Conservation (phyloP, 2,888 invertebrate genomes). For the Lithosia quadra region DNA sequence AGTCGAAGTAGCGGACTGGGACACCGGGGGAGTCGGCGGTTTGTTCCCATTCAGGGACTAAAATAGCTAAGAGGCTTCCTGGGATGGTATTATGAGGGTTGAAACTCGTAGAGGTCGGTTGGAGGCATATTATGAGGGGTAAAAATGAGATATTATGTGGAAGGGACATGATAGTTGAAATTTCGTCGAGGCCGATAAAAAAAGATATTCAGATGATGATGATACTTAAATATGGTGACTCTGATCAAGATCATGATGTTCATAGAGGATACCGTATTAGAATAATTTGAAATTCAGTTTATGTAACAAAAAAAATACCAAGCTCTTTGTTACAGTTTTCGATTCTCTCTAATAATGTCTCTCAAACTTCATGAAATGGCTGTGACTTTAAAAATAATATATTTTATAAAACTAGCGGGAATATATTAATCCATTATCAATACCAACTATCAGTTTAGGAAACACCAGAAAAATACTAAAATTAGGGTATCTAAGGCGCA, state of each 20-base stretch:
- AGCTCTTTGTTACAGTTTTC: not conserved
- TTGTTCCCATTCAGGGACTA: slow-evolving; percentile 85
- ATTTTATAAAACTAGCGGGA: not conserved
- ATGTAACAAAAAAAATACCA: not conserved
- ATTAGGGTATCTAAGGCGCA: not conserved
- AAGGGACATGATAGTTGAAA: slow-evolving; percentile 16
- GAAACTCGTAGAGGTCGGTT: slow-evolving; percentile 4
- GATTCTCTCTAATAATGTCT: not conserved
- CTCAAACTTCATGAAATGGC: slow-evolving; percentile 17
- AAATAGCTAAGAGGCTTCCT: slow-evolving; percentile 19
- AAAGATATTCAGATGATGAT: not conserved
- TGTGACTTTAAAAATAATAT: slow-evolving; percentile 14
- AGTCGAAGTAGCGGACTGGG: slow-evolving; percentile 90
- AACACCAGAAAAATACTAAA: not conserved
- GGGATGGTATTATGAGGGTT: slow-evolving; percentile 10
- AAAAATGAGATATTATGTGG: not conserved
- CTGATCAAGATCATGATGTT: not conserved
- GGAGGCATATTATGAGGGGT: slow-evolving; percentile 3
- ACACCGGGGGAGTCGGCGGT: slow-evolving; percentile 86
- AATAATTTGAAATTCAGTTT: not conserved
- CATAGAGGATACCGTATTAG: not conserved
- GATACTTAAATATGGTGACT: too few relatives aligned
- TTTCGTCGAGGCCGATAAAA: not conserved
- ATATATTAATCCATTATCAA: not conserved
- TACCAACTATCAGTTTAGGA: not conserved